These are phyloP conservation scores for Poecilia gillii DNA, from an alignment of 2,797 vertebrate genomes.

Conservation along the genomic window DNA sequence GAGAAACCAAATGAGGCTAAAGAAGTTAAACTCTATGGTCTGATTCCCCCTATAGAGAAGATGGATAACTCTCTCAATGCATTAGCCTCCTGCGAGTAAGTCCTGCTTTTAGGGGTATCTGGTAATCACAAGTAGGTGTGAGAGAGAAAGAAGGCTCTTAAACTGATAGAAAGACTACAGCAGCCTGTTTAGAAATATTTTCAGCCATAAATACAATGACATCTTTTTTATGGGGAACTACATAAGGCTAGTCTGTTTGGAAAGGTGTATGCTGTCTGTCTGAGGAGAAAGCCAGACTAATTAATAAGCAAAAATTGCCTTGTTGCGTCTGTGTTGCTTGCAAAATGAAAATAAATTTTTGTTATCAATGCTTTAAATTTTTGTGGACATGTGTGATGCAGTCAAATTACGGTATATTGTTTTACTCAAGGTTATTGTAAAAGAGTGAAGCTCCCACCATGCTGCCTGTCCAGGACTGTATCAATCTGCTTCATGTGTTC, in stretches of 20 bases:
- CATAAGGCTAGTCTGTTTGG: neutral
- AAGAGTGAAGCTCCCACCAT: neutral
- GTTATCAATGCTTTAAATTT: neutral
- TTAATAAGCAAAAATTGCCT: neutral
- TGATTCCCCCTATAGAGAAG: conserved; percentile 94
- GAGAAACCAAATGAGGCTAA: conserved; percentile 89
- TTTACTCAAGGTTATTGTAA: neutral
- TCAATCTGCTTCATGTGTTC: neutral
- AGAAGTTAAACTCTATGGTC: conserved; percentile 91
- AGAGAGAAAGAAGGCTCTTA: neutral
- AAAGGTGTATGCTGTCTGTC: neutral
- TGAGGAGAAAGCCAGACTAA: neutral
- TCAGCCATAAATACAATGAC: neutral
- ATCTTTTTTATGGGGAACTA: neutral
- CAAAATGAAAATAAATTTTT: neutral
- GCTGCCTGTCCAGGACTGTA: neutral
- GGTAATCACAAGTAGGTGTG: neutral
- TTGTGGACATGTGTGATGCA: neutral
- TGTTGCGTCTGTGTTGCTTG: neutral
- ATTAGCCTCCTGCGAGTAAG: conserved; percentile 94
- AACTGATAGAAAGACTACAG: neutral
- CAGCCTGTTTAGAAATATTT: neutral
- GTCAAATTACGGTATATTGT: neutral
- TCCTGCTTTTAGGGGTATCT: neutral
- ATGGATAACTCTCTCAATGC: conserved; percentile 92